These are phyloP conservation scores for Goniozus legneri DNA, from an alignment of 1,140 invertebrate genomes.

Conservation along the genomic window DNA sequence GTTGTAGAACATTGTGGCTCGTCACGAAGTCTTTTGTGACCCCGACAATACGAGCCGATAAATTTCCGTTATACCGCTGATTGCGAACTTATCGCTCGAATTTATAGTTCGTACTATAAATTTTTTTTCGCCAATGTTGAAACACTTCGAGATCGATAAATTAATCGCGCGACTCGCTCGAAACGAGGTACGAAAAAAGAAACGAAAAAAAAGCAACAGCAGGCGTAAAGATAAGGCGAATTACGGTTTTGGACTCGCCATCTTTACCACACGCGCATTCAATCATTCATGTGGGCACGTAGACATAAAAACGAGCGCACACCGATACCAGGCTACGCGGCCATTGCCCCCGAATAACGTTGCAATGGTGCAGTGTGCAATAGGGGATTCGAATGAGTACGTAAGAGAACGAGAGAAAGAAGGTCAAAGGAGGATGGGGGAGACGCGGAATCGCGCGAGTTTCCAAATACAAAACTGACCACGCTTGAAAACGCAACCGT, in stretches of 20 bases:
- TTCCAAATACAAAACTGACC: not conserved
- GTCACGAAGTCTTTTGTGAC: too few species aligned
- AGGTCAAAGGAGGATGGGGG: not conserved
- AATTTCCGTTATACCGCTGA: too few species aligned
- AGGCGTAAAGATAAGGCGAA: constrained; percentile 25
- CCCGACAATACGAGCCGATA: too few species aligned
- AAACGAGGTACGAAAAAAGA: constrained; percentile 1
- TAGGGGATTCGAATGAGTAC: not conserved
- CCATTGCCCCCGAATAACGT: constrained; percentile 28
- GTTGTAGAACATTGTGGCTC: too few species aligned
- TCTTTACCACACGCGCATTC: too few species aligned
- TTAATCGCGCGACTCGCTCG: too few species aligned
- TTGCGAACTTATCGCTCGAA: too few species aligned
- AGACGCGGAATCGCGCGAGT: not conserved
- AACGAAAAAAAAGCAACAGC: constrained; percentile 2
- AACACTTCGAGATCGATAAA: too few species aligned
- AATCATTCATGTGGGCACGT: too few species aligned
- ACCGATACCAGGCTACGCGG: constrained; percentile 25
- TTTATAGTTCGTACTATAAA: too few species aligned
- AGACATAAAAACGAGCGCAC: constrained; percentile 11
- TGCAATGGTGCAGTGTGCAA: constrained; percentile 42
- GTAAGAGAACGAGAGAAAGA: not conserved
- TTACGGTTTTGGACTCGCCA: too few species aligned
- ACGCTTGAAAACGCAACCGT: not conserved
- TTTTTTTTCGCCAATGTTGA: too few species aligned